phyloP scores from a whole-genome alignment of 2,797 vertebrate genomes.

The Mormyrops boulengeri region DNA sequence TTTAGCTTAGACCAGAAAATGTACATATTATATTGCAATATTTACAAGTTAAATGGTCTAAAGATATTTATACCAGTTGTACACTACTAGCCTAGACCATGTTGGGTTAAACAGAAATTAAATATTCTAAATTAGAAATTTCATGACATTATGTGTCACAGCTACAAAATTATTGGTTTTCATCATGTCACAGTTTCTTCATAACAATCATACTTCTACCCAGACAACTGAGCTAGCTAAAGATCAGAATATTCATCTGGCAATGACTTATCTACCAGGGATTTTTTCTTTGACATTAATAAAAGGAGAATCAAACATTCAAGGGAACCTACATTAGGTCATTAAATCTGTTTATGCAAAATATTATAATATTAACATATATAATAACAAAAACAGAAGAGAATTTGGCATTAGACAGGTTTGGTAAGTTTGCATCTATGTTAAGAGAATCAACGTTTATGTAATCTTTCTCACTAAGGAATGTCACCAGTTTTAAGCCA shows the following conservation, averaged over 20 bases:
- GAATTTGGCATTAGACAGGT: not conserved
- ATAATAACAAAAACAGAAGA: not conserved
- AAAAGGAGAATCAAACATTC: not conserved
- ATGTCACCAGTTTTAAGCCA: not conserved
- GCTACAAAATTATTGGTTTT: not conserved
- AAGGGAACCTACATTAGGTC: not conserved
- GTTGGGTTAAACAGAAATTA: not conserved
- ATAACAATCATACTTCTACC: not conserved
- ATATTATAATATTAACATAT: not conserved
- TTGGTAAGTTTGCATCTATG: not conserved
- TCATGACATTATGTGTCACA: not conserved
- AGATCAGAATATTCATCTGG: not conserved
- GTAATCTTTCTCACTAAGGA: not conserved
- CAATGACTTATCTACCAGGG: not conserved
- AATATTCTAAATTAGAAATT: not conserved
- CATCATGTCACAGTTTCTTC: not conserved
- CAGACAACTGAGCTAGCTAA: not conserved
- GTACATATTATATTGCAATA: not conserved
- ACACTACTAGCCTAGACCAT: not conserved
- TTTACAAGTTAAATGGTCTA: not conserved
- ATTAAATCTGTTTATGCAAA: not conserved
- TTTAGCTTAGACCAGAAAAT: not conserved
- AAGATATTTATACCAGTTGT: not conserved
- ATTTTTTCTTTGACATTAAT: not conserved
- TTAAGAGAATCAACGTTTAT: not conserved